These are phyloP conservation scores for Antheraea assamensis DNA, from an alignment of 2,888 invertebrate species.

Conservation along the genomic window DNA sequence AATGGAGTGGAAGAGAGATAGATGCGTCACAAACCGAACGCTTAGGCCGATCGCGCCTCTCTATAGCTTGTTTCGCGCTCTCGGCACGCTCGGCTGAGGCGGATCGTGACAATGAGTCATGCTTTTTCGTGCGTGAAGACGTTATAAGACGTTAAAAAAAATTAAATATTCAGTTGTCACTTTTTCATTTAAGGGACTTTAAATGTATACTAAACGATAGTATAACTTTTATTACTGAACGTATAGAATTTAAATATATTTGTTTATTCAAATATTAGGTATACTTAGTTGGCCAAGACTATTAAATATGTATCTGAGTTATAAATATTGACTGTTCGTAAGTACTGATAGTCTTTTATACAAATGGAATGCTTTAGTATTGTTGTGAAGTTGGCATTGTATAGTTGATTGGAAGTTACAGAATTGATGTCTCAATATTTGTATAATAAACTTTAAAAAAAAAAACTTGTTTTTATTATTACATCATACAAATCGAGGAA, in stretches of 20 bases:
- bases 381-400: conserved; percentile 32
- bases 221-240: background rate
- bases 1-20: no score
- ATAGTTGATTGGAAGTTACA: conserved; percentile 41
- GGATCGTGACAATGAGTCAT: no score
- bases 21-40: no score
- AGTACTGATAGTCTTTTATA: conserved; percentile 39
- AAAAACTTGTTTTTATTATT: background rate
- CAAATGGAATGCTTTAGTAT: conserved; percentile 23
- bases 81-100: no score
- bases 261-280: background rate
- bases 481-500: background rate
- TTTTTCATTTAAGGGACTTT: background rate
- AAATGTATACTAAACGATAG: background rate
- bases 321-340: conserved; percentile 19
- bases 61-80: no score
- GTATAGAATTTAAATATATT: background rate
- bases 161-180: background rate
- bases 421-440: conserved; percentile 38
- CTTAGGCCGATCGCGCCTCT: no score
- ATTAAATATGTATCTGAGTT: conserved; percentile 17
- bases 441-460: conserved; percentile 48
- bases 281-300: conserved; percentile 8
- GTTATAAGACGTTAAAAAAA: no score
- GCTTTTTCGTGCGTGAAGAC: no score